Base-by-base conservation (phyloP, 2,888 invertebrate species). In the Allophyes oxyacanthae region DNA sequence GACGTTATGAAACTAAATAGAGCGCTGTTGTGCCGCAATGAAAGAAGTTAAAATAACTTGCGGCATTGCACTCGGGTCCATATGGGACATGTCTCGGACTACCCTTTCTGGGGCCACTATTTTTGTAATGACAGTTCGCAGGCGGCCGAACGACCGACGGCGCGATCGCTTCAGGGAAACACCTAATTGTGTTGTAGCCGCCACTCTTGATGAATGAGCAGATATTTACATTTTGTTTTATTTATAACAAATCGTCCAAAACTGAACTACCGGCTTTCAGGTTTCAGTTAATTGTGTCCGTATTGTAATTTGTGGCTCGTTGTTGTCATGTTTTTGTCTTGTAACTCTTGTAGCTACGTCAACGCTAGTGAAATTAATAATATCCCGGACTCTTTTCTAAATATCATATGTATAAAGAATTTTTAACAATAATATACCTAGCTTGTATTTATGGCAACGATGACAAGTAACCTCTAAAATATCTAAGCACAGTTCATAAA, bases 21-120 rank as follows among this genome's bases (percentile, higher is more conserved):
- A 60, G 71, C 52, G 44, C 62, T 57, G 50, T 60, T 64, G 64
- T 72, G 78, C 75, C 78, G 77, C 73, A 82, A 79, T 83, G 82
- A 87, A 85, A 84, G 84, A 86, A 88, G 85, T 87, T 82, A 88
- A 89, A 90, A 90, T 87, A 86, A 84, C 82, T 76, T 69, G 54
- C 64, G 59, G 72, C 69, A 67, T 64, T 72, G 72, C 76, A 81
- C 75, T 76, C 79, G 76, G 75, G 85, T 86, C 92, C 92, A 92
- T 91, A 92, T 92, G 92, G 88, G 82, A 82, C 84, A 62, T 86
- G 89, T 92, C 92, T 84, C 83, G 75, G 83, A 81, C 89, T 90
- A 92, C 92, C 92, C 92, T 93, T 93, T 92, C 91, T 87, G 89
- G 82, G 86, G 83, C 89, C 90, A 91, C 91, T 92, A 92, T 92